phyloP scores from a whole-genome alignment of 2,888 invertebrate species.

The Torymus auratus region DNA sequence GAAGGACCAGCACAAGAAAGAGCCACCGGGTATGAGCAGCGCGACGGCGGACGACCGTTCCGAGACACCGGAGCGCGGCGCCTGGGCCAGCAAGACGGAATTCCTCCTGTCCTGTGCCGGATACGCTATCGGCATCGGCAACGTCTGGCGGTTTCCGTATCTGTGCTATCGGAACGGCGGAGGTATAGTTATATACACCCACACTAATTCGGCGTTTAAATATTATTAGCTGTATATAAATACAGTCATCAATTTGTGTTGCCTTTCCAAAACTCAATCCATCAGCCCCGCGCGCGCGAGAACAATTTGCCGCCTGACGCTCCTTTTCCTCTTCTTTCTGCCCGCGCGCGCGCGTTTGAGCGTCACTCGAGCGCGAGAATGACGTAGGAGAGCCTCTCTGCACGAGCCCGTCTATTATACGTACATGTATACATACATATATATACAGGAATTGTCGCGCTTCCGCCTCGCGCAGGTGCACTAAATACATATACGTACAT shows the following conservation, averaged over 20 bases:
- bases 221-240: background rate
- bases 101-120: slow-evolving; percentile 89
- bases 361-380: background rate
- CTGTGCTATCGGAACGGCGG: slow-evolving; percentile 91
- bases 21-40: background rate
- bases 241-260: too few relatives aligned
- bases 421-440: too few relatives aligned
- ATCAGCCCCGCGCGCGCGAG: too few relatives aligned
- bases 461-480: too few relatives aligned
- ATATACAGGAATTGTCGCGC: too few relatives aligned
- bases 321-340: background rate
- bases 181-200: slow-evolving; percentile 78
- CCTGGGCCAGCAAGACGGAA: slow-evolving; percentile 86
- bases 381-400: background rate
- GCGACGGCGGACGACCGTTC: background rate
- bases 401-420: background rate
- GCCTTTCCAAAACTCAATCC: too few relatives aligned
- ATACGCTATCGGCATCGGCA: slow-evolving; percentile 91
- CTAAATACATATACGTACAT: too few relatives aligned
- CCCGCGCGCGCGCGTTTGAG: background rate
- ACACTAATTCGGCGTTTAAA: background rate
- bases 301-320: too few relatives aligned
- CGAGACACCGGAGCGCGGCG: slow-evolving; percentile 78
- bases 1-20: slow-evolving; percentile 3
- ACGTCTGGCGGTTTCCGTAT: slow-evolving; percentile 92